Conservation (phyloP, 2,113 vertebrate genomes). For the Acanthisitta chloris region DNA sequence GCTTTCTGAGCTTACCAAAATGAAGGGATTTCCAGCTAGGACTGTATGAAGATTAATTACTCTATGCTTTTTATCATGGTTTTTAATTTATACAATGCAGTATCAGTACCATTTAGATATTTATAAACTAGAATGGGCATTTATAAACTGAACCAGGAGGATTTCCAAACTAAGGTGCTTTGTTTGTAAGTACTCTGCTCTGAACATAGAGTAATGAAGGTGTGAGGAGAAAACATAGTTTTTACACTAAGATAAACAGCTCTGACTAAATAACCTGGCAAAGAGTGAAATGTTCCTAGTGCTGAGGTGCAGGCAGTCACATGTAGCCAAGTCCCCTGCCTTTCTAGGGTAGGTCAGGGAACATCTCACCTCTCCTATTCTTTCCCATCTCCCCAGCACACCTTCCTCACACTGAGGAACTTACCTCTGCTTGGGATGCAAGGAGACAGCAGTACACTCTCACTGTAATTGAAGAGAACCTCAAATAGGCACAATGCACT, state of each 20-base stretch:
- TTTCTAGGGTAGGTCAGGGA: neutral
- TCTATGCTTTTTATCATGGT: neutral
- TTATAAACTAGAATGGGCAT: neutral
- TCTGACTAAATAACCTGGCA: neutral
- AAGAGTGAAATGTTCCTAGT: neutral
- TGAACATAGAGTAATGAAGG: neutral
- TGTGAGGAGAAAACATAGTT: neutral
- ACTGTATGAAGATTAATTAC: neutral
- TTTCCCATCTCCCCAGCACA: neutral
- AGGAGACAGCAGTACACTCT: neutral
- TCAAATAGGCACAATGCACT: neutral
- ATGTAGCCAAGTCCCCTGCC: neutral
- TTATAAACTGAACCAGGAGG: neutral
- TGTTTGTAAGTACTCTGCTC: neutral
- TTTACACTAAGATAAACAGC: neutral
- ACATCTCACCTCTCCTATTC: neutral
- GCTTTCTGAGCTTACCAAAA: neutral
- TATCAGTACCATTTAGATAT: neutral
- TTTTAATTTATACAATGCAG: neutral
- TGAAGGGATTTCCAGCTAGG: neutral
- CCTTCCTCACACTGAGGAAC: neutral
- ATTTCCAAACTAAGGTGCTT: neutral
- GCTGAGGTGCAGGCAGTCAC: neutral
- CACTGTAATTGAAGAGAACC: neutral
- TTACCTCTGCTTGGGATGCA: neutral